Percentiles rank a stretch among this genome's conserved stretches.
Evolutionary conservation across 2,113 vertebrate species (phyloP).

Genomic region (Phyllostomus discolor): DNA sequence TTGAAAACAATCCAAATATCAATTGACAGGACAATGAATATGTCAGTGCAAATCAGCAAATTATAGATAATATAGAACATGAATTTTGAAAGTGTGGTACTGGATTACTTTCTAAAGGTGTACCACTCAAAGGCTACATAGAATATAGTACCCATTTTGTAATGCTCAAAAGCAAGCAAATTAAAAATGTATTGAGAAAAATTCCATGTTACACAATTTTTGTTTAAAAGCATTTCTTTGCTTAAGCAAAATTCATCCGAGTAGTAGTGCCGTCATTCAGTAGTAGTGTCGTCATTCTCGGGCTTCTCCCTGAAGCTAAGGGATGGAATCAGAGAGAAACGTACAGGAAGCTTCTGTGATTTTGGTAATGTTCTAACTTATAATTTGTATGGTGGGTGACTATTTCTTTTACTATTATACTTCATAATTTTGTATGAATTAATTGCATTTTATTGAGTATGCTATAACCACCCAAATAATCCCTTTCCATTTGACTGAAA

Average conservation of each 20-base stretch:
- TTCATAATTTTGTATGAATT: background rate
- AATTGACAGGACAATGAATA: background rate
- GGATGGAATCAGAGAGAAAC: background rate
- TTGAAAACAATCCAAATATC: background rate
- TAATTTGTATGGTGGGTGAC: background rate
- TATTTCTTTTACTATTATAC: background rate
- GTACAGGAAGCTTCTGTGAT: background rate
- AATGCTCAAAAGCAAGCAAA: background rate
- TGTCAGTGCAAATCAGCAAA: background rate
- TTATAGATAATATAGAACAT: background rate
- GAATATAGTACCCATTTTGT: background rate
- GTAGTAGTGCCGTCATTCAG: background rate
- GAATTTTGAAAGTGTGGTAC: background rate
- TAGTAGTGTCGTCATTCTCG: background rate
- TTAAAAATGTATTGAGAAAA: background rate
- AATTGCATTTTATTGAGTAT: constrained; percentile 2
- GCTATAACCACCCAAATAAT: background rate
- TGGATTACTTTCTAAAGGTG: background rate
- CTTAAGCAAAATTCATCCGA: background rate
- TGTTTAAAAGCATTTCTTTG: background rate
- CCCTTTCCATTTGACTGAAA: background rate
- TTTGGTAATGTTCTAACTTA: background rate
- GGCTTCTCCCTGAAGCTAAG: background rate
- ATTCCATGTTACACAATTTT: no score
- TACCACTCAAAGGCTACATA: background rate